Base-by-base conservation (phyloP, 64 coral and sea anemone species). In the Stichodactyla helianthus region DNA sequence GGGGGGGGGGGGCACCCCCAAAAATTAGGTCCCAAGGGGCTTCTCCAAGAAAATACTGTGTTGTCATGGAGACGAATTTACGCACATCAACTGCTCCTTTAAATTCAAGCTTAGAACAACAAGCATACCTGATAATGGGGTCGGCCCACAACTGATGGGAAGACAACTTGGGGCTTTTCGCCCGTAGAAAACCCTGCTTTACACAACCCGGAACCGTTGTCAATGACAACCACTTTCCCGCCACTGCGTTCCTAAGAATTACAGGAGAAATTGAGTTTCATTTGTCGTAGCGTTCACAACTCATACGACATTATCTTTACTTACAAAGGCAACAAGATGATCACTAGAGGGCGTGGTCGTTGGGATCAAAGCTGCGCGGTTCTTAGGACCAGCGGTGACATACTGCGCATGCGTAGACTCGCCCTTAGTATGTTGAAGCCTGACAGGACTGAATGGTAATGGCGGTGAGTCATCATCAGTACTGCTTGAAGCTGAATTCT, bases 171-270 rank as follows among this genome's bases (percentile, higher is more conserved):
- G 31, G 94, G 94, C 6, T 77, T 6, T 16, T 90, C 64, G 52
- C 93, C 94, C 31, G 86, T 93, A 60, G 94, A 96, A 70, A 96
- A 96, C 17, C 94, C 94, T 19, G 91, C 94, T 60, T 96, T 96
- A 83, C 94, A 96, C 18, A 96, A 90, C 15, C 94, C 94, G 19
- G 94, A 96, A 3, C 94, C 94, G 78, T 96, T 96, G 85, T 96
- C 94, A 65, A 96, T 96, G 55, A 96, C 94, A 35, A 89, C 91
- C 10, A 87, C 82, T 27, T 84, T 83, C 64, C 94, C 94, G 52
- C 88, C 88, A 26, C 88, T 87, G 11, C 53, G 91, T 27, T 93
- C 91, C 94, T 96, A 55, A 22, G 23, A 11, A 6, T 74, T 5
- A 31, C 25, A 74, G 26, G 4, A 27, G 31, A 74, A 74, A 31